A percentile compares a stretch with the other conserved stretches of the same genome.
Evolutionary conservation across 2,797 vertebrate species (phyloP).

Genomic region (Acanthiza pusilla): DNA sequence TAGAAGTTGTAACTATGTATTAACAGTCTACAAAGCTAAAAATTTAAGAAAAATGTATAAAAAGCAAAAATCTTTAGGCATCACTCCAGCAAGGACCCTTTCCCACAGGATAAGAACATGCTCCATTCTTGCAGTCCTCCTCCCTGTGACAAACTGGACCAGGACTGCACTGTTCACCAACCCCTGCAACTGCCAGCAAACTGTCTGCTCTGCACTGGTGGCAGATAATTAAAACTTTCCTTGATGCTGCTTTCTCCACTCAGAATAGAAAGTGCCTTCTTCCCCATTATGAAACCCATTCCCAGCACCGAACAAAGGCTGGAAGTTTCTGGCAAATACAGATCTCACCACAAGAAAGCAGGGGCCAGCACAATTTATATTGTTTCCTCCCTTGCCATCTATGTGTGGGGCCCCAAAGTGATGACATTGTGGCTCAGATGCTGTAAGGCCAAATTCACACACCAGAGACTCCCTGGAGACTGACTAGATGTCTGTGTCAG

Average conservation of each 20-base stretch:
- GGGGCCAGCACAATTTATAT: background rate
- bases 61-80: background rate
- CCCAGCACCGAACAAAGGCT: slow-evolving; percentile 10
- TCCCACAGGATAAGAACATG: background rate
- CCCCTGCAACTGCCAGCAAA: background rate
- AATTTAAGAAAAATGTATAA: background rate
- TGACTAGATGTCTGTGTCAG: background rate
- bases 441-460: background rate
- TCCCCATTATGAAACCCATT: background rate
- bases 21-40: background rate
- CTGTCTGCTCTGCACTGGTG: background rate
- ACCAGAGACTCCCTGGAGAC: background rate
- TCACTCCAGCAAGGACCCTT: background rate
- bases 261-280: slow-evolving; percentile 37
- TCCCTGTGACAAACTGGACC: background rate
- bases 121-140: background rate
- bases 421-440: background rate
- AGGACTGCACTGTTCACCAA: background rate
- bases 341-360: slow-evolving; percentile 42
- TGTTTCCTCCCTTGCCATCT: background rate
- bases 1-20: background rate
- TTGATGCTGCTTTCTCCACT: background rate
- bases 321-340: slow-evolving; percentile 20
- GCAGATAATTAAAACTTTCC: slow-evolving; percentile 28
- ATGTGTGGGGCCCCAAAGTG: slow-evolving; percentile 10